These are phyloP conservation scores for Eufriesea mexicana DNA, from an alignment of 1,140 invertebrate species.

Conservation along the genomic window DNA sequence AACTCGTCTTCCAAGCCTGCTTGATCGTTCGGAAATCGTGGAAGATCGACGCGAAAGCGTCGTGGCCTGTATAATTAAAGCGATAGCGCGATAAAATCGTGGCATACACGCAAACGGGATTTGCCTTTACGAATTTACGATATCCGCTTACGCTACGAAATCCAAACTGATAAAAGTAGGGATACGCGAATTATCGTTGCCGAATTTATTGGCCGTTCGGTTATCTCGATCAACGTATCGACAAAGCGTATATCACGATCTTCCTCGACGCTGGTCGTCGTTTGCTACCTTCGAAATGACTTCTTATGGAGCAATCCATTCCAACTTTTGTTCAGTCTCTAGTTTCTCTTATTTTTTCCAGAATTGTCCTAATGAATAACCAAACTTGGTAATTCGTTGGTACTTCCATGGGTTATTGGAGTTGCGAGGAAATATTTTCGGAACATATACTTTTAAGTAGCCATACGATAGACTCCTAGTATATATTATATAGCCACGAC, in stretches of 20 bases:
- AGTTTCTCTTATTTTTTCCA: neutral
- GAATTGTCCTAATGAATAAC: too few species aligned
- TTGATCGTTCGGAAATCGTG: neutral
- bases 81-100: slow-evolving; percentile 52
- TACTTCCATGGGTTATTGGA: too few species aligned
- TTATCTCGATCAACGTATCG: slow-evolving; percentile 70
- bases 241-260: slow-evolving; percentile 58
- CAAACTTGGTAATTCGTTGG: too few species aligned
- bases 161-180: slow-evolving; percentile 72
- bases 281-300: neutral
- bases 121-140: slow-evolving; percentile 72
- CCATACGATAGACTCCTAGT: too few species aligned
- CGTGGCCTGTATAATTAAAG: slow-evolving; percentile 58
- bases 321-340: neutral
- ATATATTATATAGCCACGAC: too few species aligned
- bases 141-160: slow-evolving; percentile 60
- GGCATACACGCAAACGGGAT: slow-evolving; percentile 62
- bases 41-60: neutral
- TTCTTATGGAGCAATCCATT: neutral
- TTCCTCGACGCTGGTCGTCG: slow-evolving; percentile 10
- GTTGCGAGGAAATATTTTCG: too few species aligned
- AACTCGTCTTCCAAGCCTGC: neutral
- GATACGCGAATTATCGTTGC: slow-evolving; percentile 68
- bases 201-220: slow-evolving; percentile 70
- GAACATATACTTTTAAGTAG: too few species aligned